Conservation (phyloP, 2,888 invertebrate species). For the Periphyllus acericola region DNA sequence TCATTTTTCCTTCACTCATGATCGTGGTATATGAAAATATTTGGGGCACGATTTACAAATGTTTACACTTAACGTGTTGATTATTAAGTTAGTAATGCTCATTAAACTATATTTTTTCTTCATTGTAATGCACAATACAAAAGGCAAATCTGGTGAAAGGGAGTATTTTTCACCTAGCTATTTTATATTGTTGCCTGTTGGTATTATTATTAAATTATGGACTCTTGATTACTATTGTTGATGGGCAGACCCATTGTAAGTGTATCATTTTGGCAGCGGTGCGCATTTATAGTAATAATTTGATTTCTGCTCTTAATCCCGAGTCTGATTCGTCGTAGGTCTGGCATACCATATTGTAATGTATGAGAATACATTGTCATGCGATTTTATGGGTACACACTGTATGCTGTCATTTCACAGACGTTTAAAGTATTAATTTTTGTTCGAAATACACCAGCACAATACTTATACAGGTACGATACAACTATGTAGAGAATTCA, state of each 20-base stretch:
- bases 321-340: neutral
- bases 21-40: neutral
- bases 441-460: neutral
- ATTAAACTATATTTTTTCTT: conserved; percentile 23
- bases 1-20: neutral
- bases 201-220: conserved; percentile 56
- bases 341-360: neutral
- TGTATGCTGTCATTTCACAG: too few species aligned
- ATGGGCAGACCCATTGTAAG: conserved; percentile 51
- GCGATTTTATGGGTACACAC: neutral
- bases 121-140: conserved; percentile 21
- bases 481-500: too few species aligned
- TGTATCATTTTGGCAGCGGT: conserved; percentile 21
- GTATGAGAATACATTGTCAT: neutral
- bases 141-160: conserved; percentile 48
- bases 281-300: neutral
- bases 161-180: conserved; percentile 34
- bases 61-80: conserved; percentile 37
- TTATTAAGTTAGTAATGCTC: conserved; percentile 43
- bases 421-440: neutral
- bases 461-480: neutral
- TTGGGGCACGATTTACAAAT: conserved; percentile 25
- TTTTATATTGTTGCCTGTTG: neutral
- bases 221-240: conserved; percentile 60
- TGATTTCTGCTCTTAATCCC: conserved; percentile 37